Evolutionary conservation across 1,140 invertebrate species (phyloP).

Genomic region (Calosoma granatense): DNA sequence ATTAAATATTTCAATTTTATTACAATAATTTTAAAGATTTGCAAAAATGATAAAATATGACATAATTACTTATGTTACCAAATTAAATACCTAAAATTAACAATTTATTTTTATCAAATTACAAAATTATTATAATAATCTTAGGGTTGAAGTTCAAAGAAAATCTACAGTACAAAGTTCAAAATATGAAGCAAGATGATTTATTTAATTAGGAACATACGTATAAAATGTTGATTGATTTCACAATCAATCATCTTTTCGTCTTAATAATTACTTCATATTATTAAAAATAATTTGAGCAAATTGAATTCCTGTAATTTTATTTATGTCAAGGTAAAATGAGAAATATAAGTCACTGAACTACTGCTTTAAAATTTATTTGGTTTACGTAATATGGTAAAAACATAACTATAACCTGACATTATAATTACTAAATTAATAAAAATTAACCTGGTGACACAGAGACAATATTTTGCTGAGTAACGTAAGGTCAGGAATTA

Average conservation of each 20-base stretch:
- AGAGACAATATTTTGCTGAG: not conserved
- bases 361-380: not conserved
- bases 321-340: constrained; percentile 3
- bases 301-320: too few species aligned
- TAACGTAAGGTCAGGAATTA: constrained; percentile 6
- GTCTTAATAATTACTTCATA: too few species aligned
- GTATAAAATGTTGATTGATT: too few species aligned
- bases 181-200: too few species aligned
- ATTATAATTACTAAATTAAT: not conserved
- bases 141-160: not conserved
- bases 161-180: not conserved
- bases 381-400: not conserved
- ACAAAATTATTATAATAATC: not conserved
- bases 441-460: not conserved
- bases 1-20: too few species aligned
- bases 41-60: too few species aligned
- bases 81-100: not conserved
- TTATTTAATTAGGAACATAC: too few species aligned
- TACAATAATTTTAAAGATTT: too few species aligned
- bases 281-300: too few species aligned
- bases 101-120: not conserved
- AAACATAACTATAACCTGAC: not conserved
- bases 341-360: not conserved
- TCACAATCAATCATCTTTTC: too few species aligned
- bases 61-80: too few species aligned